Base-by-base conservation (phyloP, 2,888 invertebrate species). In the Agrochola litura region DNA sequence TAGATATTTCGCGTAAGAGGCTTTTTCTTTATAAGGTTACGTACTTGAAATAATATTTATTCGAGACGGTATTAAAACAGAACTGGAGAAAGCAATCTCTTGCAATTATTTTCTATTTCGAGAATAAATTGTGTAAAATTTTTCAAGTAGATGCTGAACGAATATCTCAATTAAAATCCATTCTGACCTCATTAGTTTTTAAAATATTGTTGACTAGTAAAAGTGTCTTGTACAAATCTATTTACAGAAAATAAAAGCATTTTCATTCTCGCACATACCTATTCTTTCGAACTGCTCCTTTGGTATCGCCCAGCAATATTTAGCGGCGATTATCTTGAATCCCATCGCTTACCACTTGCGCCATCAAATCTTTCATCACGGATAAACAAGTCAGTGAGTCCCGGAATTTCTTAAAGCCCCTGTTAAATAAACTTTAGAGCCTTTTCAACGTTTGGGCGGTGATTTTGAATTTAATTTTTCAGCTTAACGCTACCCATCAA, bases 371-470 rank as follows among this genome's bases (percentile, higher is more conserved):
- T 90, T 89, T 91, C 91, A 92, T 92, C 91, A 88, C 79, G 88
- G 90, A 91, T 92, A 92, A 92, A 92, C 93, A 92, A 91, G 91
- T 91, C 90, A 87, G 65, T 78, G 81, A 82, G 72, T 82, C 75
- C 81, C 84, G 85, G 82, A 83, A 86, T 90, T 90, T 89, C 90
- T 90, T 89, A 88, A 90, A 91, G 90, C 89, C 84, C 89, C 89
- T 90, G 89, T 92, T 92, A 92, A 91, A 92, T 92, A 90, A 92
- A 92, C 90, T 92, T 92, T 91, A 92, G 90, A 89, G 87, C 88
- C 88, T 82, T 89, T 87, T 77, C 87, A 87, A 89, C 86, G 88
- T 86, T 88, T 83, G 86, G 88, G 88, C 85, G 89, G 88, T 89
- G 89, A 90, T 90, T 91, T 87, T 82, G 87, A 89, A 90, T 92